A percentile compares a stretch with the other conserved stretches of the same genome.
phyloP scores from a whole-genome alignment of 2,888 invertebrate genomes.

The Hetaerina titia region DNA sequence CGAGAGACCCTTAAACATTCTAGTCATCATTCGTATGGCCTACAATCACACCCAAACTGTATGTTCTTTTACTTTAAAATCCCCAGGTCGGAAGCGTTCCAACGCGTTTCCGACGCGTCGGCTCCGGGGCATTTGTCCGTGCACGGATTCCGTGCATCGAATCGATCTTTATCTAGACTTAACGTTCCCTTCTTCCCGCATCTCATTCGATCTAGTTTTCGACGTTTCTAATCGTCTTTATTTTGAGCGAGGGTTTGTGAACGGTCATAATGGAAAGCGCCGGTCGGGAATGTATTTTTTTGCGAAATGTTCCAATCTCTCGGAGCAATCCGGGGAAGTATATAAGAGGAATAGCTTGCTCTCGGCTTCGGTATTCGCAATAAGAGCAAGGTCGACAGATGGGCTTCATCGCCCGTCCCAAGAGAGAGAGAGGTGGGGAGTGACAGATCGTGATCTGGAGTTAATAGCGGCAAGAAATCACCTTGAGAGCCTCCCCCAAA shows the following conservation, averaged over 20 bases:
- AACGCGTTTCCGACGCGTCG: too few species aligned
- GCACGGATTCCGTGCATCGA: neutral
- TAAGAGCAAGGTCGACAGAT: slow-evolving; percentile 8
- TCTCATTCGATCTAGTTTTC: neutral
- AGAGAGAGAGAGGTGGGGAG: neutral
- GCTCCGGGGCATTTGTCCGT: neutral
- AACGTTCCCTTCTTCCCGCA: neutral
- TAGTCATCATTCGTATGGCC: too few species aligned
- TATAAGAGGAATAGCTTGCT: neutral
- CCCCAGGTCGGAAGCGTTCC: too few species aligned
- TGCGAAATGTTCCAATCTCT: neutral
- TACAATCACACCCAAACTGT: too few species aligned
- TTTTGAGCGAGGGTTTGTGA: neutral
- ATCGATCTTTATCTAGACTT: neutral
- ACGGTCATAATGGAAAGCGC: neutral
- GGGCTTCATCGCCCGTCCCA: neutral
- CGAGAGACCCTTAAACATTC: too few species aligned
- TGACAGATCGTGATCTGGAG: slow-evolving; percentile 14
- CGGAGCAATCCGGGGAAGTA: neutral
- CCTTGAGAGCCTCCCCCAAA: neutral
- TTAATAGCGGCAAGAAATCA: slow-evolving; percentile 31
- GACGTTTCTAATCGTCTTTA: neutral
- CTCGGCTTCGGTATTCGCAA: neutral
- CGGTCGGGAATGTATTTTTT: neutral
- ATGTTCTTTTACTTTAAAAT: too few species aligned